Evolutionary conservation across 2,797 vertebrate genomes (phyloP).

Genomic region (Cuculus canorus): DNA sequence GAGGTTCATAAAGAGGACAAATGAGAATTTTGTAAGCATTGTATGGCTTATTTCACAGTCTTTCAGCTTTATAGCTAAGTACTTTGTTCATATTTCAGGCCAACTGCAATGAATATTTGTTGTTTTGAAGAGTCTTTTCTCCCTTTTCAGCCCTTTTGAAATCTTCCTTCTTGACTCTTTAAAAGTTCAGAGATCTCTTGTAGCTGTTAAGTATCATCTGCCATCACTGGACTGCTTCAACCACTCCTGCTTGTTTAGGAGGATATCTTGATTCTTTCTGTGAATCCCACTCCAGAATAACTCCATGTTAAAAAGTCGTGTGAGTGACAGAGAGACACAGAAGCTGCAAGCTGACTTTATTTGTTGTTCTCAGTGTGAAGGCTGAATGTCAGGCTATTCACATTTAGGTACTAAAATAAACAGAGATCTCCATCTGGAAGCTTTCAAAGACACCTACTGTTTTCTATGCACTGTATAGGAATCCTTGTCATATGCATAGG

Average conservation of each 20-base stretch:
- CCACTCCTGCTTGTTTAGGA: not conserved
- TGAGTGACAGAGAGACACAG: not conserved
- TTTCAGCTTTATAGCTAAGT: not conserved
- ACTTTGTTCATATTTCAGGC: not conserved
- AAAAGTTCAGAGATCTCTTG: not conserved
- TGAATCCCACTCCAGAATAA: not conserved
- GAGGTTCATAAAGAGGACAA: not conserved
- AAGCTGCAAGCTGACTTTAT: not conserved
- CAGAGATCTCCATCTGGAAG: not conserved
- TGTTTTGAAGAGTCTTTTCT: rapidly evolving
- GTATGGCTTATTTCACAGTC: not conserved
- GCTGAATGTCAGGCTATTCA: not conserved
- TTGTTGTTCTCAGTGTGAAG: not conserved
- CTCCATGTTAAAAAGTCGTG: not conserved
- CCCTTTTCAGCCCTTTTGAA: not conserved
- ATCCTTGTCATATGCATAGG: not conserved
- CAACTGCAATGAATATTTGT: not conserved
- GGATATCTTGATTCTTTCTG: not conserved
- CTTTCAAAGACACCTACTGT: not conserved
- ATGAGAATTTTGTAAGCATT: not conserved
- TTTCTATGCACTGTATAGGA: not conserved
- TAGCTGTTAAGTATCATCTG: not conserved
- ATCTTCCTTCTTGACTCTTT: not conserved
- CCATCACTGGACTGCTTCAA: not conserved
- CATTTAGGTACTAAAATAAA: not conserved